A percentile compares a stretch with the other conserved stretches of the same genome.
phyloP scores from a whole-genome alignment of 30 jellyfish, hydroid and myxozoan species.

The Chironex yamaguchii region DNA sequence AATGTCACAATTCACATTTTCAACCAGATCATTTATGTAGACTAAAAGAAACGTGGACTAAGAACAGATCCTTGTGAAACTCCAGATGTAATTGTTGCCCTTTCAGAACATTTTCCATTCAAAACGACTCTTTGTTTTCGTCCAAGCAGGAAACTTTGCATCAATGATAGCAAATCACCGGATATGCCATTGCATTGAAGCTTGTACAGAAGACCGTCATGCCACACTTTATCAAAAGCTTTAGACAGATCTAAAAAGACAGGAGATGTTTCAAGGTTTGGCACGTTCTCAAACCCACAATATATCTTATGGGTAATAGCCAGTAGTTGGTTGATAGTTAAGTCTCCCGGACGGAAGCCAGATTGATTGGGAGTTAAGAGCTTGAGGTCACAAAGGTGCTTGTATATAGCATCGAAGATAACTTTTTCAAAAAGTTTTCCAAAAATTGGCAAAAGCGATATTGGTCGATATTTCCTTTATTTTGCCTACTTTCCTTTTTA shows the following conservation, averaged over 20 bases:
- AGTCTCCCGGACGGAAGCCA: conserved; percentile 24
- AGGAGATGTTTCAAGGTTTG: conserved; percentile 6
- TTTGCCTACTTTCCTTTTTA: conserved; percentile 4
- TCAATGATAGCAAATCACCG: conserved; percentile 22
- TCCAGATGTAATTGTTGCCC: conserved; percentile 3
- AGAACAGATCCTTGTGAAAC: conserved; percentile 48
- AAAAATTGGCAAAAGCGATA: conserved; percentile 55
- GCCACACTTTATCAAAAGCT: conserved; percentile 16
- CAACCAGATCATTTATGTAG: conserved; percentile 32
- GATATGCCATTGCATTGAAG: conserved; percentile 38
- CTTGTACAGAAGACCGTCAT: conserved; percentile 16
- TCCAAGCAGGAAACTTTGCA: conserved; percentile 32
- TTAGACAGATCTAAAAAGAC: conserved; percentile 5
- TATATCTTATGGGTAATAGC: conserved; percentile 4
- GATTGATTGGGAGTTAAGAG: conserved; percentile 34
- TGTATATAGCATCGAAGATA: conserved; percentile 28
- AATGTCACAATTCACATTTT: not conserved
- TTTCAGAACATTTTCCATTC: conserved; percentile 9
- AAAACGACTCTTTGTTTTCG: conserved; percentile 27
- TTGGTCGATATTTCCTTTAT: conserved; percentile 33
- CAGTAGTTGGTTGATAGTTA: not conserved
- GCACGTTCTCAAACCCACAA: conserved; percentile 6
- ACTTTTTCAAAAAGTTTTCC: conserved; percentile 56
- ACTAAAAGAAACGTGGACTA: conserved; percentile 21
- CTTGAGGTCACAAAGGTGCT: conserved; percentile 25